Evolutionary conservation across 2,797 vertebrate genomes (phyloP), one percentile per base, ranked within the genome.

Genomic region (Mycteria americana): DNA sequence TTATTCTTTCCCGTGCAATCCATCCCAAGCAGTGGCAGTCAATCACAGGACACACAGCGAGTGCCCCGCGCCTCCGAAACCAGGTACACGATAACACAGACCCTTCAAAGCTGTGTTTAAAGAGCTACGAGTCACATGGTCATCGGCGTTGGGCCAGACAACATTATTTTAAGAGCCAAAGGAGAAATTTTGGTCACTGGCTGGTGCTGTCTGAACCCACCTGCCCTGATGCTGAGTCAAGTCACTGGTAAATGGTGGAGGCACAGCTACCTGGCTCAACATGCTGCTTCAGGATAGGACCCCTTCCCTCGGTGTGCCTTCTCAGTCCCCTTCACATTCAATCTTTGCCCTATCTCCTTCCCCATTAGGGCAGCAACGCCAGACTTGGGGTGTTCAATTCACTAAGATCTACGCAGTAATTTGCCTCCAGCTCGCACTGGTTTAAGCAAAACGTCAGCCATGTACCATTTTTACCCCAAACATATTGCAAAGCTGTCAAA

Each of bases 11-110:
- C 30, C 4, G 18, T 4, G 6, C 4, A 3, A 27, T 3, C 21
- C 11, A 4, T 30, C 23, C 59, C 67, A 77, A 28, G 39, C 37
- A 23, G 22, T 1, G 17, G 7, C 1, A 74, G 63, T 45, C 68
- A 27, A 5, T 3, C 65, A 15, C 8, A 10, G 50, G 25, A 59
- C 25, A 23, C 4, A 2, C 17, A 51, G 51, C 5, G 1, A 54
- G 10, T 2, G 6, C 13, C 56, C 30, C 22, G 12, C 17, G 8
- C 45, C 57, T 37, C 25, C 2, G 0, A 51, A 19, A 18, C 33
- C 1, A 9, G 37, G 37, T 18, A 63, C 3, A 0, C 0, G 6
- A 41, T 22, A 9, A 39, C 43, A 5, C 65, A n/a, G 9, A 11
- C 37, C 48, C 56, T 62, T 25, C 54, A 19, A 30, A 62, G 28